Evolutionary conservation across 2,888 invertebrate genomes (phyloP).

Genomic region (Xestobium rufovillosum): DNA sequence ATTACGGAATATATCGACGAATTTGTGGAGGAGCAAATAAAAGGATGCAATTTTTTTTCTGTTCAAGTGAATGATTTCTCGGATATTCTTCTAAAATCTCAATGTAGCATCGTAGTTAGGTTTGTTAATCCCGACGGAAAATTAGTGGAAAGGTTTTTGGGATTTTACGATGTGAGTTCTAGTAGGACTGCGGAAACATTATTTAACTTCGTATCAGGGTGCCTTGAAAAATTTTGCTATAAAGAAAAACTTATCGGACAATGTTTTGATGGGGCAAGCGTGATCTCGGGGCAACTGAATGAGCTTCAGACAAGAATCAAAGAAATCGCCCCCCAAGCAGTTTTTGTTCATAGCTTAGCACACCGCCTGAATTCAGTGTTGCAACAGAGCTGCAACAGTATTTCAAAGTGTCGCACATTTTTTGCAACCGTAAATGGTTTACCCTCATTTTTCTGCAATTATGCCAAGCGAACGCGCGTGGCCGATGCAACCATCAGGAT

Average conservation of each 20-base stretch:
- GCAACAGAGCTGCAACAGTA: conserved; percentile 18
- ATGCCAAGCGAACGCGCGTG: conserved; percentile 5
- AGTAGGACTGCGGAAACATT: conserved; percentile 15
- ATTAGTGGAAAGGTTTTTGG: conserved; percentile 21
- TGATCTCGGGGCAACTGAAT: conserved; percentile 18
- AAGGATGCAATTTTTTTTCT: conserved; percentile 19
- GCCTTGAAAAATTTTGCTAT: conserved; percentile 18
- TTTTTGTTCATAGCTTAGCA: conserved; percentile 21
- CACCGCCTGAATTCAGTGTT: conserved; percentile 22
- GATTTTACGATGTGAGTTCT: conserved; percentile 23
- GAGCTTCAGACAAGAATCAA: conserved; percentile 19
- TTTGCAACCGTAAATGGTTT: conserved; percentile 23
- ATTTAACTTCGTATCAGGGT: conserved; percentile 12
- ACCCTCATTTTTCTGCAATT: conserved; percentile 21
- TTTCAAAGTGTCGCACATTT: conserved; percentile 21
- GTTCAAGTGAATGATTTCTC: conserved; percentile 24
- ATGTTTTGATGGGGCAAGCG: conserved; percentile 25
- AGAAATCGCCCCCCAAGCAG: conserved; percentile 19
- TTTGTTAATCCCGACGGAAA: conserved; percentile 17
- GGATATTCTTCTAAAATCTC: conserved; percentile 21
- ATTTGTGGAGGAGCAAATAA: conserved; percentile 18
- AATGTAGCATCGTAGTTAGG: conserved; percentile 21
- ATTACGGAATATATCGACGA: conserved; percentile 22
- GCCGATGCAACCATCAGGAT: background rate
- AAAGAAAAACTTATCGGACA: conserved; percentile 23